Evolutionary conservation across 2,797 vertebrate species (phyloP), one percentile per base, ranked within the genome.

Genomic region (Salmo trutta): DNA sequence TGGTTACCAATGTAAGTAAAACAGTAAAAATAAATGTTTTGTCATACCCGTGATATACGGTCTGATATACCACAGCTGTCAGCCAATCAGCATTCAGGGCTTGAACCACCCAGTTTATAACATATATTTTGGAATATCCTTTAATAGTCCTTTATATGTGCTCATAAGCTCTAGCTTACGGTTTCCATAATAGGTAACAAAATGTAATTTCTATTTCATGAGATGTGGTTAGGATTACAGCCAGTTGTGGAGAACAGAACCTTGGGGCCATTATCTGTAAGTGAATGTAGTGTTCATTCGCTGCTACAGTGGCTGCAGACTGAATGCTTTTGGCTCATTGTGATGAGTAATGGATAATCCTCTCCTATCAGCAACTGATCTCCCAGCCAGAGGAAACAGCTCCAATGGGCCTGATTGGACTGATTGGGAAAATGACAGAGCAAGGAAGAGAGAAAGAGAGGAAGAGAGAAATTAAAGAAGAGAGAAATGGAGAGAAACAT

Each of bases 251-350:
- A 56, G 54, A 47, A 47, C 41, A 47, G 41, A 47, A 47, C 10
- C 41, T 47, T 47, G 41, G 41, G 41, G 41, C 41, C 41, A 47
- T 47, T 47, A 47, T 47, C 8, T 47, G 15, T 56, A 56, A 71
- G 16, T 27, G 17, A n/a, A 7, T n/a, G 27, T 1, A 21, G 16
- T 71, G n/a, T 56, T 81, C 76, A 77, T 75, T 74, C 56, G 62
- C 53, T 4, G 17, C 54, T 56, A 64, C 53, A 21, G 53, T 27
- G 73, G 62, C 72, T 10, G 14, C 71, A 53, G 41, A 65, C 29
- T 4, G 21, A 24, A 19, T n/a, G n/a, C 67, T n/a, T 62, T 27
- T 66, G 47, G 62, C 47, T 73, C 52, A 24, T 70, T 24, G 10
- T 59, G 56, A 69, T 62, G n/a, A 36, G 59, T 16, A 33, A 54